A percentile compares a stretch with the other conserved stretches of the same genome.
Evolutionary conservation across 2,797 vertebrate genomes (phyloP).

Genomic region (Poecilia picta): DNA sequence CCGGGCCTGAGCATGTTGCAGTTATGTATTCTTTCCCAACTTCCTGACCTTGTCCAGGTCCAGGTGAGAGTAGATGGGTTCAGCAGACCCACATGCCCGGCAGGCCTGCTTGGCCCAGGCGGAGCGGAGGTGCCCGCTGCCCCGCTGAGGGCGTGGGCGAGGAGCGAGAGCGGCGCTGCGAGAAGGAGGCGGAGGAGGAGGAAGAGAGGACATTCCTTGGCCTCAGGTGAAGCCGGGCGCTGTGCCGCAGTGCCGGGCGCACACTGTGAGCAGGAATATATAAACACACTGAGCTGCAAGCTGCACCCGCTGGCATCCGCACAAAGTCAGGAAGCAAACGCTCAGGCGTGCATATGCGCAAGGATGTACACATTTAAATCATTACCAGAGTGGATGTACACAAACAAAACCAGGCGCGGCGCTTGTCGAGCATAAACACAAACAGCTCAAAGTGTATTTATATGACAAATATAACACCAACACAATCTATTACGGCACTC

Average conservation of each 20-base stretch:
- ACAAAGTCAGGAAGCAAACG: constrained; percentile 34
- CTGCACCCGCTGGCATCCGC: constrained; percentile 58
- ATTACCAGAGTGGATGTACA: constrained; percentile 39
- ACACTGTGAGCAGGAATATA: constrained; percentile 66
- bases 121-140: constrained; percentile 62
- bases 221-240: constrained; percentile 67
- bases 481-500: constrained; percentile 53
- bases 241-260: constrained; percentile 61
- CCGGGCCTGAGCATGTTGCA: constrained; percentile 33
- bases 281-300: constrained; percentile 73
- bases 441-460: constrained; percentile 45
- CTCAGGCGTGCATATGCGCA: constrained; percentile 45
- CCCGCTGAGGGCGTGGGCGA: constrained; percentile 71
- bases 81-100: constrained; percentile 53
- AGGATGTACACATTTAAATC: constrained; percentile 34
- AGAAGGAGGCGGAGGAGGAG: constrained; percentile 47
- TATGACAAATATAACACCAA: constrained; percentile 55
- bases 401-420: constrained; percentile 43
- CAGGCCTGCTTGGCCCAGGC: constrained; percentile 55
- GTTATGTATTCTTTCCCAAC: constrained; percentile 51
- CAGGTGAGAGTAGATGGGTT: constrained; percentile 54
- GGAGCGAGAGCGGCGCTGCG: constrained; percentile 64
- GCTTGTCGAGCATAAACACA: constrained; percentile 26
- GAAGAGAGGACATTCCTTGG: constrained; percentile 78
- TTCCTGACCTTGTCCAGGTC: constrained; percentile 70